Conservation (phyloP, 2,113 vertebrate genomes). For the Synodontis membranacea region DNA sequence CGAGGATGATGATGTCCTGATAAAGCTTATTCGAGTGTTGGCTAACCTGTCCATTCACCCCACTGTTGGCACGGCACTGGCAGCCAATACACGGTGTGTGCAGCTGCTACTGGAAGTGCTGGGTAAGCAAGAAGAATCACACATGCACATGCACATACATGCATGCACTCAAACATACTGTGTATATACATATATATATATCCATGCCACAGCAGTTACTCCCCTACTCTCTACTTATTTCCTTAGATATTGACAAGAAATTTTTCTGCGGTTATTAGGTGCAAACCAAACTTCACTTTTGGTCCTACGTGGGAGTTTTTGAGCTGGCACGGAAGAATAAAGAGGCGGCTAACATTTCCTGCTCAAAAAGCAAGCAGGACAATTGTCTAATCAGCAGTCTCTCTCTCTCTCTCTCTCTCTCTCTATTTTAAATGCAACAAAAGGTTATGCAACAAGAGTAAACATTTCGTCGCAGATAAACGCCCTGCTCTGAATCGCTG, state of each 20-base stretch:
- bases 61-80: constrained; percentile 73
- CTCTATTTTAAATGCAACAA: background rate
- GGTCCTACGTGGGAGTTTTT: background rate
- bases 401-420: background rate
- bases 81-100: constrained; percentile 68
- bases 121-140: constrained; percentile 71
- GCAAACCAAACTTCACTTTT: background rate
- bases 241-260: background rate
- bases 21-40: constrained; percentile 88
- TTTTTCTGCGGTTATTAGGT: background rate
- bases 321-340: background rate
- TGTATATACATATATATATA: background rate
- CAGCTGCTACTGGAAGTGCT: constrained; percentile 79
- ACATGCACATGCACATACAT: background rate
- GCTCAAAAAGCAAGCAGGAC: constrained; percentile 18
- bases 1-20: constrained; percentile 83
- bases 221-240: background rate
- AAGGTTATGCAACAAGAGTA: background rate
- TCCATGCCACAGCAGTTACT: background rate
- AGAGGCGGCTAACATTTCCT: constrained; percentile 34
- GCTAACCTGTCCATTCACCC: constrained; percentile 88
- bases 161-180: background rate
- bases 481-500: constrained; percentile 16
- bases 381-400: constrained; percentile 3
- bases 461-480: background rate